These are phyloP conservation scores for Malurus splendens DNA, from an alignment of 2,797 vertebrate species.

Conservation along the genomic window DNA sequence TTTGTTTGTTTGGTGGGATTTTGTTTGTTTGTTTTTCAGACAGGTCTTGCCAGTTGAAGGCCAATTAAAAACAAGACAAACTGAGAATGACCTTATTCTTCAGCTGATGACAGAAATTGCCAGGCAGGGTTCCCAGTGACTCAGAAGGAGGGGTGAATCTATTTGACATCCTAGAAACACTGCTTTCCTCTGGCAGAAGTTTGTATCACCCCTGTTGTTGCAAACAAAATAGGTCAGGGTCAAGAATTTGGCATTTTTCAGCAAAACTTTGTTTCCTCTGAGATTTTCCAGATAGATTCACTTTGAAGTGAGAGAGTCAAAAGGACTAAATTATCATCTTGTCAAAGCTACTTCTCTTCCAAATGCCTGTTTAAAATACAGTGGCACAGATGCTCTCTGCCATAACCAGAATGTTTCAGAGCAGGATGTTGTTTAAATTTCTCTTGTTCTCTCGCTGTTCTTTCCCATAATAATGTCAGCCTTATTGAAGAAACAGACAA, in stretches of 20 bases:
- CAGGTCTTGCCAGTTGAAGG: neutral
- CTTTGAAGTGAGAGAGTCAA: neutral
- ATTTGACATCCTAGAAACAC: neutral
- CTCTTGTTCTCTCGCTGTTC: neutral
- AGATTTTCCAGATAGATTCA: neutral
- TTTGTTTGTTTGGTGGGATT: neutral
- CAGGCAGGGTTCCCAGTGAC: neutral
- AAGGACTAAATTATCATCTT: conserved; percentile 22
- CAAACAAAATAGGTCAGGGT: neutral
- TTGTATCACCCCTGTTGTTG: neutral
- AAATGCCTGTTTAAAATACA: conserved; percentile 21
- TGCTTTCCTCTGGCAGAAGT: neutral
- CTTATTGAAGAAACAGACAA: conserved; percentile 7
- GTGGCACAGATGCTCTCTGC: neutral
- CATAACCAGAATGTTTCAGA: conserved; percentile 4
- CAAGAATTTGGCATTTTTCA: conserved; percentile 17
- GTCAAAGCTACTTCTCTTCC: neutral
- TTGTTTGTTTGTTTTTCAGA: neutral
- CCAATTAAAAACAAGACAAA: neutral
- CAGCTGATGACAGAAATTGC: neutral
- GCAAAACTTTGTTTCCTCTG: neutral
- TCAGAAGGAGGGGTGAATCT: neutral
- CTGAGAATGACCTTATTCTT: neutral
- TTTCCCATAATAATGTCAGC: neutral
- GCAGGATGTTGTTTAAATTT: conserved; percentile 18